These are phyloP conservation scores for Mythimna lalbum DNA, from an alignment of 2,888 invertebrate species.

Conservation along the genomic window DNA sequence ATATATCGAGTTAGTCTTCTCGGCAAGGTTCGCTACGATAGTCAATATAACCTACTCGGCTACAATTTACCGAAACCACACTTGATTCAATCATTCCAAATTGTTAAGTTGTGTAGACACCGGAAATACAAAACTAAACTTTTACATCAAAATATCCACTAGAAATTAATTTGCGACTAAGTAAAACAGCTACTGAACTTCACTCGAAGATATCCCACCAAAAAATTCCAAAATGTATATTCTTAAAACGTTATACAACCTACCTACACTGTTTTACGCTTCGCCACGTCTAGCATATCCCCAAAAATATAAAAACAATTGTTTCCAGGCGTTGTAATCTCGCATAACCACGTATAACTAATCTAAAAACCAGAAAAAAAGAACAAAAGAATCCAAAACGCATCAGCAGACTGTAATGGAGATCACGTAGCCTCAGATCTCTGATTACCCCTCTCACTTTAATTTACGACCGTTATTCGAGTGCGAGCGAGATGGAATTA, in stretches of 20 bases:
- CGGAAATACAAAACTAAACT: too few relatives aligned
- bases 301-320: constrained; percentile 66
- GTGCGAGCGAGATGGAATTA: constrained; percentile 85
- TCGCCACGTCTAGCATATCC: constrained; percentile 46
- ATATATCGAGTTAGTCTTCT: too few relatives aligned
- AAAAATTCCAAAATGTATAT: too few relatives aligned
- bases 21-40: constrained; percentile 4
- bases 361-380: constrained; percentile 80
- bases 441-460: constrained; percentile 83
- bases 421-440: constrained; percentile 87
- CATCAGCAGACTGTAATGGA: constrained; percentile 87
- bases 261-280: constrained; percentile 44
- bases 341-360: constrained; percentile 79
- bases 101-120: too few relatives aligned
- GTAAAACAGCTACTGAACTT: too few relatives aligned
- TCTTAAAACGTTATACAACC: constrained; percentile 23
- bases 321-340: constrained; percentile 69
- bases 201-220: too few relatives aligned
- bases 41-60: neutral
- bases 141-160: too few relatives aligned
- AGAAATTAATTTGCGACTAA: too few relatives aligned
- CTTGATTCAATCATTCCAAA: too few relatives aligned
- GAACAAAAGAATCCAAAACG: constrained; percentile 85
- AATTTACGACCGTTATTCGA: constrained; percentile 74
- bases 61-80: too few relatives aligned